phyloP scores from a whole-genome alignment of 30 jellyfish, hydroid and myxozoan genomes.

The Chrysaora quinquecirrha region DNA sequence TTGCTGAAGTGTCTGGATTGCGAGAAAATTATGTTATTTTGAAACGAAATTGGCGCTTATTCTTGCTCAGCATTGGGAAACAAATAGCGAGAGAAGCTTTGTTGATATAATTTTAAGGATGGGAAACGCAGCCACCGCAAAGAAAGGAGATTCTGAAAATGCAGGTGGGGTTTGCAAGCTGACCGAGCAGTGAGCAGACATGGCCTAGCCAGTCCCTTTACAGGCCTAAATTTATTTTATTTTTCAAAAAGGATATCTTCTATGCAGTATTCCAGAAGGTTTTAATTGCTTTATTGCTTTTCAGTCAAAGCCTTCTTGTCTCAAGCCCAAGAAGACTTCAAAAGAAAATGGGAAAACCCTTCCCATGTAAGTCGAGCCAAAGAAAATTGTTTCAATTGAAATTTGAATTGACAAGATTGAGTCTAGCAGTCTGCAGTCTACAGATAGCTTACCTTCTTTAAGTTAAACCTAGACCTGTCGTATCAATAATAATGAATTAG shows the following conservation, averaged over 20 bases:
- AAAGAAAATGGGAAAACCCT: conserved; percentile 99
- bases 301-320: conserved; percentile 97
- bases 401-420: not conserved
- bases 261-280: no score
- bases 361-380: conserved; percentile 90
- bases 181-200: no score
- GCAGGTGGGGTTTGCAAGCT: conserved; percentile 94
- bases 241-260: no score
- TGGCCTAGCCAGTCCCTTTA: no score
- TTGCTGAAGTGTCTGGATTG: not conserved
- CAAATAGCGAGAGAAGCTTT: not conserved
- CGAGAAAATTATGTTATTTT: not conserved
- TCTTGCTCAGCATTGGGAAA: not conserved
- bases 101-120: conserved; percentile 23
- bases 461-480: no score
- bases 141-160: conserved; percentile 99
- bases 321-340: conserved; percentile 99
- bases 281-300: no score
- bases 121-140: conserved; percentile 99
- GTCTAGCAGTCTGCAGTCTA: not conserved
- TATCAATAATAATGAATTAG: no score
- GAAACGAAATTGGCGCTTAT: no score
- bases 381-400: no score
- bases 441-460: not conserved
- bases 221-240: no score